Evolutionary conservation across 2,888 invertebrate species (phyloP).

Genomic region (Hypsopygia costalis): DNA sequence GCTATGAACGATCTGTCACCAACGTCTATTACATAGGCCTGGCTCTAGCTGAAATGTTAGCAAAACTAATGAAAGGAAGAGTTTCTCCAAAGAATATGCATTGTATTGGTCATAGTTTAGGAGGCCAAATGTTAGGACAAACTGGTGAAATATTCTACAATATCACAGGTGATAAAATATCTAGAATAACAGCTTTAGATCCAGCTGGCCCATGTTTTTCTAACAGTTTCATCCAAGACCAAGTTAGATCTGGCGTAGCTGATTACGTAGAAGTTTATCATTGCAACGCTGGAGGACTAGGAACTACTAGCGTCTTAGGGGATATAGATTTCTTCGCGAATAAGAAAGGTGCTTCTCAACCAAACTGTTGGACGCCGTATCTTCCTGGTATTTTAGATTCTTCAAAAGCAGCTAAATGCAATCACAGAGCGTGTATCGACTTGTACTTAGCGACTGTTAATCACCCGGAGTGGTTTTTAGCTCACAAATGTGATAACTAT

Average conservation of each 20-base stretch:
- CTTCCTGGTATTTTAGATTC: too few species aligned
- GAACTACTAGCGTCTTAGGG: slow-evolving; percentile 70
- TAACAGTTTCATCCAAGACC: slow-evolving; percentile 53
- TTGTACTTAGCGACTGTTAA: slow-evolving; percentile 56
- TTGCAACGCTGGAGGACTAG: slow-evolving; percentile 78
- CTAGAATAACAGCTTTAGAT: slow-evolving; percentile 60
- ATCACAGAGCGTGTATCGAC: slow-evolving; percentile 57
- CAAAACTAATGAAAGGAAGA: slow-evolving; percentile 39
- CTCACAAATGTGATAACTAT: slow-evolving; percentile 57
- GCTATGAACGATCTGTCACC: slow-evolving; percentile 62
- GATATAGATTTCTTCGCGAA: slow-evolving; percentile 82
- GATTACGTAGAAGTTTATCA: slow-evolving; percentile 82
- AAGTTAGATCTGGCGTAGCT: slow-evolving; percentile 77
- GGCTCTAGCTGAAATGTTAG: slow-evolving; percentile 51
- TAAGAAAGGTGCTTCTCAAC: slow-evolving; percentile 78
- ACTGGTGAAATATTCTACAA: slow-evolving; percentile 48
- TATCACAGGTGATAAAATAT: slow-evolving; percentile 45
- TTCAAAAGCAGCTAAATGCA: slow-evolving; percentile 67
- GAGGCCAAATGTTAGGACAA: slow-evolving; percentile 60
- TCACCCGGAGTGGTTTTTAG: slow-evolving; percentile 47
- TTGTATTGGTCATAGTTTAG: slow-evolving; percentile 66
- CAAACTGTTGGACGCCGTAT: too few species aligned
- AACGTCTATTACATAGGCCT: slow-evolving; percentile 64
- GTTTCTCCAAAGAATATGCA: slow-evolving; percentile 53
- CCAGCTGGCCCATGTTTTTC: slow-evolving; percentile 72